Percentiles rank a stretch among this genome's conserved stretches.
Conservation (phyloP, 1,140 invertebrate species). For the Helicorthomorpha holstii region DNA sequence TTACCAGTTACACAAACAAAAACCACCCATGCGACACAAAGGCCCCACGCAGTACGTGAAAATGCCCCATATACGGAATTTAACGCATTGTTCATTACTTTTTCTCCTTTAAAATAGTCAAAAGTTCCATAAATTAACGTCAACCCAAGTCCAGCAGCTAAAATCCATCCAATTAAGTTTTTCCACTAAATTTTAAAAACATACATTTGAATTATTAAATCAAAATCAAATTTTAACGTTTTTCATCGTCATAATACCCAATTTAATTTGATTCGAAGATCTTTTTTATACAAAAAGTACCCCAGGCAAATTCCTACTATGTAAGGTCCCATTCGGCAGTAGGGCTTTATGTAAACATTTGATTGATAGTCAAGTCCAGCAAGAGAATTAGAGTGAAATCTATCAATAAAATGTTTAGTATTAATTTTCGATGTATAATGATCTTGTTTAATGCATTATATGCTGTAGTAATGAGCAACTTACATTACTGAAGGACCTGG, state of each 20-base stretch:
- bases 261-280: not conserved
- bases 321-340: slow-evolving; percentile 1
- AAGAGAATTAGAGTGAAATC: not conserved
- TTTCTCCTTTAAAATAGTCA: not conserved
- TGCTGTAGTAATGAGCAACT: not conserved
- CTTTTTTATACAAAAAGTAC: not conserved
- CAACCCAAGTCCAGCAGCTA: not conserved
- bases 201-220: not conserved
- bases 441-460: too few relatives aligned
- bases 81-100: not conserved
- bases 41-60: not conserved
- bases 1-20: not conserved
- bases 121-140: not conserved
- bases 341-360: slow-evolving; percentile 1
- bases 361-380: not conserved
- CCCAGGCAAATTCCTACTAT: not conserved
- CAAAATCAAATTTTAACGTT: not conserved
- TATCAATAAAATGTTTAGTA: not conserved
- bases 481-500: not conserved
- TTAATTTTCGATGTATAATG: not conserved
- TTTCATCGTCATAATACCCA: not conserved
- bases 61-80: not conserved
- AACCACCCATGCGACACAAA: not conserved
- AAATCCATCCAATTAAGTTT: not conserved
- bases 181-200: not conserved